Conservation (phyloP, 2,113 vertebrate species). For the Danionella cerebrum region DNA sequence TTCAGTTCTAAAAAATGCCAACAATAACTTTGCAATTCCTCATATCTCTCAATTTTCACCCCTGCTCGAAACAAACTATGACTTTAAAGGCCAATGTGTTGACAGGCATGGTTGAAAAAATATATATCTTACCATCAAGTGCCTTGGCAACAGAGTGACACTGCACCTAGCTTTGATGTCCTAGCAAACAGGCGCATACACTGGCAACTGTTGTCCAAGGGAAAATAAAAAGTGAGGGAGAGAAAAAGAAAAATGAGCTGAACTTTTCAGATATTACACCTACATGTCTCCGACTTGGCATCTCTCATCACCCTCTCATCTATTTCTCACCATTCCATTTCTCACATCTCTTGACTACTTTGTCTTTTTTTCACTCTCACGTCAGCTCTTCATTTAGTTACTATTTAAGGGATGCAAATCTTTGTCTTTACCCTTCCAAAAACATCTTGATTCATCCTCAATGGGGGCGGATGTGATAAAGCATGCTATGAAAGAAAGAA, state of each 20-base stretch:
- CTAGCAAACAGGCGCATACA: constrained; percentile 36
- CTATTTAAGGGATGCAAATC: constrained; percentile 32
- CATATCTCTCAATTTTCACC: constrained; percentile 31
- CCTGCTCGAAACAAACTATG: constrained; percentile 46
- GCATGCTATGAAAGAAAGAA: too few relatives aligned
- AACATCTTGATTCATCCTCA: neutral
- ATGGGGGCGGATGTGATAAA: too few relatives aligned
- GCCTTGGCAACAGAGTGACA: constrained; percentile 39
- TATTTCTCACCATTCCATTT: neutral
- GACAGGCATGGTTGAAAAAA: constrained; percentile 42
- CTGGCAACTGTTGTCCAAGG: constrained; percentile 28
- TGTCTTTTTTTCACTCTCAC: neutral
- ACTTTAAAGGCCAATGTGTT: constrained; percentile 50
- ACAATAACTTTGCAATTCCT: constrained; percentile 17
- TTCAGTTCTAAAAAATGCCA: constrained; percentile 38
- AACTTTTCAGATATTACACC: constrained; percentile 43
- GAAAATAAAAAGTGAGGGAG: neutral
- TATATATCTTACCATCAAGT: constrained; percentile 29
- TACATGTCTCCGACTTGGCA: neutral
- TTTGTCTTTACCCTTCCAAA: constrained; percentile 34
- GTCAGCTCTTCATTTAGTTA: constrained; percentile 24
- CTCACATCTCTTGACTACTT: neutral
- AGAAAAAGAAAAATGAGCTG: neutral
- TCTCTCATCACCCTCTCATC: constrained; percentile 25
- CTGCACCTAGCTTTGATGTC: constrained; percentile 47